Conservation (phyloP, 2,888 invertebrate genomes). For the Syritta pipiens region DNA sequence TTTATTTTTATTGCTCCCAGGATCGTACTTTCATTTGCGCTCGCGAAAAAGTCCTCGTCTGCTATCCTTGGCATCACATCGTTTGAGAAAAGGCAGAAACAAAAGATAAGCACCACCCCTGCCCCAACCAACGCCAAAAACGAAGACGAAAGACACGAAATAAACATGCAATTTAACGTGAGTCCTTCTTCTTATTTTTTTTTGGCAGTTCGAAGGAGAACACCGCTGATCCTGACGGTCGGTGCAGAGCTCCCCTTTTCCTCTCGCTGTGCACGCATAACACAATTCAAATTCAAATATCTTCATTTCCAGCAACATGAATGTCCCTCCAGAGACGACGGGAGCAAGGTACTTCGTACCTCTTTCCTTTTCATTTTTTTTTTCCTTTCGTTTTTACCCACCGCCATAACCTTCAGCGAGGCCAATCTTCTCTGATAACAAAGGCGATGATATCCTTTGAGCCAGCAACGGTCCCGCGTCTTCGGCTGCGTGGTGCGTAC, state of each 20-base stretch:
- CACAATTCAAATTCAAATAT: constrained; percentile 67
- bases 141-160: constrained; percentile 44
- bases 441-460: constrained; percentile 17
- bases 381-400: too few species aligned
- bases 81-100: constrained; percentile 27
- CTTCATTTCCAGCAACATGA: constrained; percentile 55
- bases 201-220: not conserved
- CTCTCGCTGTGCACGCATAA: too few species aligned
- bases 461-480: not conserved
- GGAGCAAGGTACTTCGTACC: constrained; percentile 31
- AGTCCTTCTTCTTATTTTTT: constrained; percentile 53
- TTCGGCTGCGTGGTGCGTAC: constrained; percentile 3
- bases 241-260: constrained; percentile 14
- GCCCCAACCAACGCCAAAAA: too few species aligned
- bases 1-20: constrained; percentile 68
- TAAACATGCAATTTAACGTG: constrained; percentile 66
- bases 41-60: constrained; percentile 62
- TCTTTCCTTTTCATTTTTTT: too few species aligned
- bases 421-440: not conserved
- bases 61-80: constrained; percentile 44
- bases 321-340: constrained; percentile 62
- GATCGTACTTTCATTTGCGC: constrained; percentile 68
- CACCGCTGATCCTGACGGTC: not conserved
- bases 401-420: constrained; percentile 30
- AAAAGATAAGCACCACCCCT: constrained; percentile 62